Conservation (phyloP, 2,797 vertebrate species). For the Oryzias dopingdopingensis region DNA sequence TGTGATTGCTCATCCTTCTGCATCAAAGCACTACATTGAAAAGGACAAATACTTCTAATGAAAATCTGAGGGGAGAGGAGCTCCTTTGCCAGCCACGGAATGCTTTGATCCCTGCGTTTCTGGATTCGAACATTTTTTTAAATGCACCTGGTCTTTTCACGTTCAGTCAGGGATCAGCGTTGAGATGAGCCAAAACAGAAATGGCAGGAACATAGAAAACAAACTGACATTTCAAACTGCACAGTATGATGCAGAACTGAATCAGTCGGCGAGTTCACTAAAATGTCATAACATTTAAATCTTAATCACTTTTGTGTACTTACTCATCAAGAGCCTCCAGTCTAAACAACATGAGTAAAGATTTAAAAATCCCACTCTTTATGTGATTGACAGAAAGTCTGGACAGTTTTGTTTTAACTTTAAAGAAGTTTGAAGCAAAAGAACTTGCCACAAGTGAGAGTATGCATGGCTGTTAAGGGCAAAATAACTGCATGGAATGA, state of each 20-base stretch:
- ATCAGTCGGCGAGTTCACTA: constrained; percentile 17
- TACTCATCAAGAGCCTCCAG: constrained; percentile 17
- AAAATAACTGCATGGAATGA: constrained; percentile 8
- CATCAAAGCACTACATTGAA: constrained; percentile 63
- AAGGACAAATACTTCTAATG: constrained; percentile 60
- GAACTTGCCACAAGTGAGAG: neutral
- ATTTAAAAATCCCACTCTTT: constrained; percentile 7
- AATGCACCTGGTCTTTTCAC: constrained; percentile 14
- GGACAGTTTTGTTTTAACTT: neutral
- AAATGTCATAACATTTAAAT: constrained; percentile 30
- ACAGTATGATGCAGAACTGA: constrained; percentile 24
- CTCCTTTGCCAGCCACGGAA: constrained; percentile 44
- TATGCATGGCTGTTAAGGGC: constrained; percentile 7
- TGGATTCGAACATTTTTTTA: constrained; percentile 41
- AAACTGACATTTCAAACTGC: constrained; percentile 45
- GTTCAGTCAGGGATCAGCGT: constrained; percentile 19
- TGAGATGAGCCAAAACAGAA: constrained; percentile 16
- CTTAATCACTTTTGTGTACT: constrained; percentile 23
- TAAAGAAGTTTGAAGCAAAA: neutral
- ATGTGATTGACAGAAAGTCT: neutral
- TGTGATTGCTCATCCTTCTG: constrained; percentile 44
- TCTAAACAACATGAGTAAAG: constrained; percentile 10
- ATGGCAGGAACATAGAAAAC: constrained; percentile 14
- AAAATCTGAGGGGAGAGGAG: constrained; percentile 53
- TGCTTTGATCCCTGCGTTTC: constrained; percentile 39